Evolutionary conservation across 2,113 vertebrate species (phyloP).

Genomic region (Saimiri boliviensis): DNA sequence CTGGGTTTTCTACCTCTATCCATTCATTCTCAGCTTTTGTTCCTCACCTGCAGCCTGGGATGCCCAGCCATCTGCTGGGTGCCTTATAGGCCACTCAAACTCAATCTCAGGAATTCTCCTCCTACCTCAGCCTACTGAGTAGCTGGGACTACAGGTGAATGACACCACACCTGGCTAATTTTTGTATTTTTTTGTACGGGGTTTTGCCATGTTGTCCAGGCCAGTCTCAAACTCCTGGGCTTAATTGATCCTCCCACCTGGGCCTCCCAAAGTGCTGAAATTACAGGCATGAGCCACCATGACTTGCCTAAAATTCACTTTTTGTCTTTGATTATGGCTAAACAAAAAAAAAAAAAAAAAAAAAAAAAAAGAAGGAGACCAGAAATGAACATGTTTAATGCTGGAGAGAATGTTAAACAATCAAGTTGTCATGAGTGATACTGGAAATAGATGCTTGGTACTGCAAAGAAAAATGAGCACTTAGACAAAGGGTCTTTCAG

Average conservation of each 20-base stretch:
- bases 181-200: neutral
- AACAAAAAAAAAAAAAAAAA: too few species aligned
- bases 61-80: neutral
- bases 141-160: neutral
- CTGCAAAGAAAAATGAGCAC: too few species aligned
- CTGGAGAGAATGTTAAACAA: constrained; percentile 7
- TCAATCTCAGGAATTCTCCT: too few species aligned
- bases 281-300: neutral
- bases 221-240: neutral
- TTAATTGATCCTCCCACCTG: neutral
- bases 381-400: neutral
- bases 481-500: too few species aligned
- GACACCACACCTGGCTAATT: neutral
- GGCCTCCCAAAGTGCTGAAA: neutral
- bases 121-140: neutral
- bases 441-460: too few species aligned
- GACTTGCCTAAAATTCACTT: neutral
- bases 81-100: neutral
- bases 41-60: neutral
- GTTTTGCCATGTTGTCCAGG: neutral
- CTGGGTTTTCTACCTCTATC: neutral
- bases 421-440: neutral
- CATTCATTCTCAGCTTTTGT: neutral
- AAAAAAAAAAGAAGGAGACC: neutral
- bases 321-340: neutral